Evolutionary conservation across 2,888 invertebrate genomes (phyloP), one percentile per base, ranked within the genome.

Genomic region (Listrodromus nycthemerus): DNA sequence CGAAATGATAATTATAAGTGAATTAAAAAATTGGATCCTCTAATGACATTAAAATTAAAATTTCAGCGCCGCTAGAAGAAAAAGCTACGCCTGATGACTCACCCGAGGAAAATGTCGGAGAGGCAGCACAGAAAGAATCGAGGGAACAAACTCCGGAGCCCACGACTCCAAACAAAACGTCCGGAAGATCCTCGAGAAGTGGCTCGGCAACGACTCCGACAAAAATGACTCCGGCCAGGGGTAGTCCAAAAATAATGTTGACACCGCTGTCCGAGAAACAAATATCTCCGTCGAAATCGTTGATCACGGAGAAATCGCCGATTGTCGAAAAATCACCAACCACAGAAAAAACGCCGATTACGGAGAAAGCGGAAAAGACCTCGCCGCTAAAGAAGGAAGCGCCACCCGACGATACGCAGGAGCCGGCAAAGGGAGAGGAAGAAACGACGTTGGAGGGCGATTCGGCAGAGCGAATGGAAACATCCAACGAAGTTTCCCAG

Each of bases 111-210:
- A 83, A 66, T 65, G 69, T 58, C 1, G 82, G 75, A 0, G 89
- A 89, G 10, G 79, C 86, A 10, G 61, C 71, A 4, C 76, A 75
- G 10, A 87, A 87, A 75, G 88, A 90, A 67, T 89, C 85, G 8
- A 87, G 87, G 74, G 88, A 90, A 66, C 90, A 85, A 77, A 86
- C 89, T 2, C 86, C 86, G 6, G 92, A 92, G 48, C 86, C 89
- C 3, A 21, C 82, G 7, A 85, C 89, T 50, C 88, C 90, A 1
- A 89, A 90, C 0, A 90, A 90, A 84, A 91, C 92, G 55, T 89
- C 91, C 0, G 89, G 91, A 6, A 91, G 90, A 61, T 79, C 87
- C 1, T 84, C 88, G 0, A 83, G 86, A 58, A 89, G 86, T 48
- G 79, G 86, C 2, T 78, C 88, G 3, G 89, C 87, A 0, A 88